These are phyloP conservation scores for Papilio aristodemus DNA, from an alignment of 1,140 invertebrate genomes.

Conservation along the genomic window DNA sequence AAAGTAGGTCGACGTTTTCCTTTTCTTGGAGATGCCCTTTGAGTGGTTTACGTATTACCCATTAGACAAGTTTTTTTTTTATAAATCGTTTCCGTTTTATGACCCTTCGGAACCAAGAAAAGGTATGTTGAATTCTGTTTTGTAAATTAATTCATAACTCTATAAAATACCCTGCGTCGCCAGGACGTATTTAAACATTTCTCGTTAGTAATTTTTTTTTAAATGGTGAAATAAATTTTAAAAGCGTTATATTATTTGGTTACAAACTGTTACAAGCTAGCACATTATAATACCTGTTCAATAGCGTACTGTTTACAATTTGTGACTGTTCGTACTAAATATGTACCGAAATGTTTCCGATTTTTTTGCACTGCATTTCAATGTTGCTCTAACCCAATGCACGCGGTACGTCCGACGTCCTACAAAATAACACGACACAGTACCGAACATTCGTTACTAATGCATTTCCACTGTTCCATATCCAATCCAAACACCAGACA, in stretches of 20 bases:
- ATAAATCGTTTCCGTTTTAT: neutral
- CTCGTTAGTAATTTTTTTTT: no score
- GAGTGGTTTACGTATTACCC: constrained; percentile 37
- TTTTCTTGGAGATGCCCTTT: constrained; percentile 38
- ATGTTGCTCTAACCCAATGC: neutral
- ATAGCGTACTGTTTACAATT: no score
- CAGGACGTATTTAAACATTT: no score
- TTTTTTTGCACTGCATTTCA: no score
- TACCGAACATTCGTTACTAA: neutral
- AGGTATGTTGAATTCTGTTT: neutral
- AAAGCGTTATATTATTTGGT: no score
- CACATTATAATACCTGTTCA: no score
- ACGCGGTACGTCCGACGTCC: neutral
- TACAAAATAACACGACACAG: neutral
- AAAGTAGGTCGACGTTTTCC: constrained; percentile 45
- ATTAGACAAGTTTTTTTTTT: constrained; percentile 30
- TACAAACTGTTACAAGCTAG: no score
- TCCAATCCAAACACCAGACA: neutral
- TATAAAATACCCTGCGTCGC: no score
- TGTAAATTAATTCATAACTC: no score
- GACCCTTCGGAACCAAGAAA: neutral
- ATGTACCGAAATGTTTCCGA: no score
- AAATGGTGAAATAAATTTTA: no score
- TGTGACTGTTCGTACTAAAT: no score
- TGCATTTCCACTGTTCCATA: neutral